Evolutionary conservation across 2,113 vertebrate genomes (phyloP).

Genomic region (Cynocephalus volans): DNA sequence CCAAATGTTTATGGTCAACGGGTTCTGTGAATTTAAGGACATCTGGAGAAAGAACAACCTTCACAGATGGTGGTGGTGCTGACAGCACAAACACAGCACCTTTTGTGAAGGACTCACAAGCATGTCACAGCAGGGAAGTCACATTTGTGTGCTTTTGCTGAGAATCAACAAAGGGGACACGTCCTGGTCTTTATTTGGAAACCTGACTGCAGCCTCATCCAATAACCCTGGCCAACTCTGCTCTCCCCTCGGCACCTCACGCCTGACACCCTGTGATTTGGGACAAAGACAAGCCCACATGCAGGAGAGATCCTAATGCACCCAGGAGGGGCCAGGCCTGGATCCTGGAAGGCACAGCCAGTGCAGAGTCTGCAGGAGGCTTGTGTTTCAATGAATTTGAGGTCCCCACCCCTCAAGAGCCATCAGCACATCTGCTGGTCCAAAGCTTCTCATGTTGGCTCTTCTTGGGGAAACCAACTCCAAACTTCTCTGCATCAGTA

Average conservation of each 20-base stretch:
- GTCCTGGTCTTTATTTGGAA: background rate
- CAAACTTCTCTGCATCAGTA: too few species aligned
- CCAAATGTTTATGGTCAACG: background rate
- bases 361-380: background rate
- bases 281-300: rapidly evolving
- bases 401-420: too few species aligned
- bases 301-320: rapidly evolving
- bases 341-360: background rate
- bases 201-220: rapidly evolving
- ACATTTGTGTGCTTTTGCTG: rapidly evolving
- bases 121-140: background rate
- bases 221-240: rapidly evolving
- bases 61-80: rapidly evolving
- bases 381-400: background rate
- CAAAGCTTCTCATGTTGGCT: rapidly evolving
- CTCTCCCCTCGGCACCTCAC: rapidly evolving
- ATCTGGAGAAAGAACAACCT: background rate
- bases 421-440: background rate
- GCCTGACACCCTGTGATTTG: rapidly evolving
- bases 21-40: background rate
- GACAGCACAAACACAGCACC: rapidly evolving
- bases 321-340: rapidly evolving
- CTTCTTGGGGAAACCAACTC: background rate
- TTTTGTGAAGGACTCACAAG: background rate
- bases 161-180: background rate